Conservation (phyloP, 2,113 vertebrate species). For the Bubo bubo region DNA sequence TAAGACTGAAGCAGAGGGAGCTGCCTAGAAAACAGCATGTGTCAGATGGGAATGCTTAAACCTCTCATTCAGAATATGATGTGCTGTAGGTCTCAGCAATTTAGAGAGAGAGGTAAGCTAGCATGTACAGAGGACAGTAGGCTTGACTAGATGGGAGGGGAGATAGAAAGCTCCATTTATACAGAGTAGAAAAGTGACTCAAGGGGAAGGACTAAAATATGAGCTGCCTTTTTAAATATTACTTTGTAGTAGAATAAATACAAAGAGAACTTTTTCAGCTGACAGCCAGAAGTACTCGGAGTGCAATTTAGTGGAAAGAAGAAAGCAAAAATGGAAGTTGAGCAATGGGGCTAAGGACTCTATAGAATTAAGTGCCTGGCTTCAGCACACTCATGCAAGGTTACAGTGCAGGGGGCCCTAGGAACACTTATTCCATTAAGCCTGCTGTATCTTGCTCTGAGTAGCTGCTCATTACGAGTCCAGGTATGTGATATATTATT, state of each 20-base stretch:
- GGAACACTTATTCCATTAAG: background rate
- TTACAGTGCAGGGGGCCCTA: background rate
- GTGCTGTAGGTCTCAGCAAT: background rate
- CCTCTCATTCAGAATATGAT: background rate
- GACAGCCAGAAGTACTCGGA: background rate
- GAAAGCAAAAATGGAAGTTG: background rate
- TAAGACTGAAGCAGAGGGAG: background rate
- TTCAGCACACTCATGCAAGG: background rate
- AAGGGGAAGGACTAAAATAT: background rate
- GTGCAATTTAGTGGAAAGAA: background rate
- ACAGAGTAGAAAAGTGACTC: background rate
- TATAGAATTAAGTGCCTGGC: background rate
- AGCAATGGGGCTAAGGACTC: background rate
- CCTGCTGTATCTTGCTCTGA: background rate
- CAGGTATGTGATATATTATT: background rate
- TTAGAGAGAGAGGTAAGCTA: background rate
- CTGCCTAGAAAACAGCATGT: background rate
- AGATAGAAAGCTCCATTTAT: background rate
- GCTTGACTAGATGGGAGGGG: background rate
- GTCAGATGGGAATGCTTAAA: background rate
- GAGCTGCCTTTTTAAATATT: background rate
- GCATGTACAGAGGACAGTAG: background rate
- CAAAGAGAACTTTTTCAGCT: background rate
- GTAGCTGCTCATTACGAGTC: background rate
- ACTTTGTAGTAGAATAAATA: background rate